Conservation (phyloP, 2,888 invertebrate species). For the Julus scandinavius region DNA sequence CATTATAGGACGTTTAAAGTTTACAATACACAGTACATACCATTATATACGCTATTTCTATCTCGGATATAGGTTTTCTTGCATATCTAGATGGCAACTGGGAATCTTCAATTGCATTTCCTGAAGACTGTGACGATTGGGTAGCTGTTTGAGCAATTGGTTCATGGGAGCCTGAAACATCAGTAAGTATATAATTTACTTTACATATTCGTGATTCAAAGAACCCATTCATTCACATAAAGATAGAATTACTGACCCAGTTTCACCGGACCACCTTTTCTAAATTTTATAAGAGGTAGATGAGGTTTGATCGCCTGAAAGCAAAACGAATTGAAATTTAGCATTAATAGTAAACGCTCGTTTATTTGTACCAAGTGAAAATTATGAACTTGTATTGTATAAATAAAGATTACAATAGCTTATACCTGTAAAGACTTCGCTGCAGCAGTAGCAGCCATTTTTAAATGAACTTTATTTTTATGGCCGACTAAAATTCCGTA, state of each 20-base stretch:
- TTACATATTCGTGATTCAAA: not conserved
- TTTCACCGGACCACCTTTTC: slow-evolving; percentile 43
- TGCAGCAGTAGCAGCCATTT: not conserved
- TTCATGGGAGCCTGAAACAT: not conserved
- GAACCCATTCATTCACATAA: not conserved
- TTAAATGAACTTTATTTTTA: not conserved
- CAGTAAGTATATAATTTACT: not conserved
- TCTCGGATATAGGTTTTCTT: slow-evolving; percentile 43
- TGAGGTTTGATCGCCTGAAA: slow-evolving; percentile 45
- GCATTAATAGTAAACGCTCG: not conserved
- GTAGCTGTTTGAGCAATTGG: slow-evolving; percentile 17
- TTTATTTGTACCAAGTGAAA: not conserved
- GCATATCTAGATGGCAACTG: slow-evolving; percentile 45
- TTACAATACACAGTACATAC: not conserved
- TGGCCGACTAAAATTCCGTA: not conserved
- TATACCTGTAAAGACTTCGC: slow-evolving; percentile 25
- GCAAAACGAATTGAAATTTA: not conserved
- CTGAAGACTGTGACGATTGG: slow-evolving; percentile 18
- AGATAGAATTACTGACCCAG: not conserved
- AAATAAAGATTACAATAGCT: not conserved
- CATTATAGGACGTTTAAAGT: no score
- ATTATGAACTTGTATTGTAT: not conserved
- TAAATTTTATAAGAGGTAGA: slow-evolving; percentile 47
- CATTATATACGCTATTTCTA: slow-evolving; percentile 50
- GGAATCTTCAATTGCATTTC: slow-evolving; percentile 47